Evolutionary conservation across 2,113 vertebrate species (phyloP).

Genomic region (Brevimyrus niger): DNA sequence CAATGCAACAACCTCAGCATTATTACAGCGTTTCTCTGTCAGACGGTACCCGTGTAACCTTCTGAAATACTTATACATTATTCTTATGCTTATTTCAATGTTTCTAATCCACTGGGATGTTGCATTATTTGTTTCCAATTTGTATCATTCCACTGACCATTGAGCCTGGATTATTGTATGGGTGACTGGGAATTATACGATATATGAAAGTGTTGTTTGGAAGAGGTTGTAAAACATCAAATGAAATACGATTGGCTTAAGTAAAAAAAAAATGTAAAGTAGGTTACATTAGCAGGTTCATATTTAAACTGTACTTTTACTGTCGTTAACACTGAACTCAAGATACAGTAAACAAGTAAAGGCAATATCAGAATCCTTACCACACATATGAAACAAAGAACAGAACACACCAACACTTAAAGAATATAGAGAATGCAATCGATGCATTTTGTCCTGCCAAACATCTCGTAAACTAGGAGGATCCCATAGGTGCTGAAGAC

Average conservation of each 20-base stretch:
- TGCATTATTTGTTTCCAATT: not conserved
- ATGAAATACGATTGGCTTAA: not conserved
- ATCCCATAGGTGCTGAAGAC: not conserved
- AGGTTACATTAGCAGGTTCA: not conserved
- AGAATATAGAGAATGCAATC: not conserved
- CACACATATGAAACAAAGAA: not conserved
- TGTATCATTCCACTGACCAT: not conserved
- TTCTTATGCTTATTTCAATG: not conserved
- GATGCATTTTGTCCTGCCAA: not conserved
- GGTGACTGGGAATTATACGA: not conserved
- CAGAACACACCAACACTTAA: not conserved
- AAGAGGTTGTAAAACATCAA: not conserved
- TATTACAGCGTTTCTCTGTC: not conserved
- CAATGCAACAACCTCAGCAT: not conserved
- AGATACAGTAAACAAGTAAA: not conserved
- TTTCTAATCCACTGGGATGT: not conserved
- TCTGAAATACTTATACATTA: not conserved
- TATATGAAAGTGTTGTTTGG: not conserved
- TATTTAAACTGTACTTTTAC: not conserved
- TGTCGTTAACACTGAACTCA: not conserved
- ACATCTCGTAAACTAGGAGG: not conserved
- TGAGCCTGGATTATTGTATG: not conserved
- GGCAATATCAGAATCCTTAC: not conserved
- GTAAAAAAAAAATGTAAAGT: not conserved
- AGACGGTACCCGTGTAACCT: not conserved